Base-by-base conservation (phyloP, 1,140 invertebrate species). In the Brachionus plicatilis region DNA sequence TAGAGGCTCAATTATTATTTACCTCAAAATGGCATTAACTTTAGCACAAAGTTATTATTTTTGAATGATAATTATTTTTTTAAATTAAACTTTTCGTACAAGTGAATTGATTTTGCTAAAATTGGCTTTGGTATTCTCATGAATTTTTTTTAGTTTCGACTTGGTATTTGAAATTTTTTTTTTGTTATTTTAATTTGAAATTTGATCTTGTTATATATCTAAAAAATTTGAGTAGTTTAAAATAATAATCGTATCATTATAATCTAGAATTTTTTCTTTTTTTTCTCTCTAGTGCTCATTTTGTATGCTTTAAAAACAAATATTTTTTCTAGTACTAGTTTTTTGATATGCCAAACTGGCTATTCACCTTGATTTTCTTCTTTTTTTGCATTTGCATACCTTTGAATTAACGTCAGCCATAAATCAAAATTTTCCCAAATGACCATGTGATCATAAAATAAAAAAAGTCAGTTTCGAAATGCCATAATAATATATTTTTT, bases 131-230 rank as follows among this genome's bases (percentile, higher is more conserved):
- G 68, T 72, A 72, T 76, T 76, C 72, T 76, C 70, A 43, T 75
- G 20, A 75, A 45, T 75, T 75, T 75, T 43, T 7, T 75, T 43
- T 43, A 17, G 41, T 43, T 43, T 43, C 33, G 41, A 75, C 17
- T 75, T 43, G 41, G 45, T 75, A 75, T 50, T 50, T 76, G 27
- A 50, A 50, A 11, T 14, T 76, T 50, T n/a, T n/a, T 29, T 75
- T 76, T 76, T 50, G 24, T 76, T 47, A 50, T 76, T 76, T 33
- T 50, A 37, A 76, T 76, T 76, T 76, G 72, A 29, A 76, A 76
- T 76, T 50, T 76, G 72, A 76, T 76, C 72, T 50, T 76, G 20
- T 76, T 76, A 76, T 76, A 76, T 76, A 72, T 72, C 68, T 76
- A 27, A 50, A 76, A 50, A 50, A 50, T 76, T 50, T 50, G 72